phyloP scores from a whole-genome alignment of 2,888 invertebrate species.

The Tupiocoris notatus region DNA sequence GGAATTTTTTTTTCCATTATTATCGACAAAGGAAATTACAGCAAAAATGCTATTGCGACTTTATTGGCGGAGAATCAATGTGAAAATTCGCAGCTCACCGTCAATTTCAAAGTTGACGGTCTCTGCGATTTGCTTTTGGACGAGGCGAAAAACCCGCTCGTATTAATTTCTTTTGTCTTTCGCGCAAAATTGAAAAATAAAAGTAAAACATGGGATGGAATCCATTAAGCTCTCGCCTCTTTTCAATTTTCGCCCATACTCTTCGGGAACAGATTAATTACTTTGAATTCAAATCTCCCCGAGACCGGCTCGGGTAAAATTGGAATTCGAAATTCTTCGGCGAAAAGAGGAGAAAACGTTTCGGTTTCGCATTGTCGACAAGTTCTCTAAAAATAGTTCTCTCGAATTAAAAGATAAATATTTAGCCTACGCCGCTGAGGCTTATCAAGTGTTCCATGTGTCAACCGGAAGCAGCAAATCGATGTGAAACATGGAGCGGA shows the following conservation, averaged over 20 bases:
- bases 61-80: too few relatives aligned
- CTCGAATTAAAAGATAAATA: too few relatives aligned
- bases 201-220: not conserved
- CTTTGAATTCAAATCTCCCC: conserved; percentile 1
- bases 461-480: too few relatives aligned
- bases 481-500: too few relatives aligned
- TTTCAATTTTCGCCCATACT: not conserved
- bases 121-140: not conserved
- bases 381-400: too few relatives aligned
- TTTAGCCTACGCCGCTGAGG: too few relatives aligned
- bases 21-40: too few relatives aligned
- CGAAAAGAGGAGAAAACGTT: not conserved
- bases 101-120: not conserved
- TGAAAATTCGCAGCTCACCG: too few relatives aligned
- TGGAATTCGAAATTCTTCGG: not conserved
- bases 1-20: too few relatives aligned
- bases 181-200: not conserved
- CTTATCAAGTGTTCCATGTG: too few relatives aligned
- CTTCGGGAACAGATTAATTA: conserved; percentile 1
- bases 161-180: not conserved
- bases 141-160: not conserved
- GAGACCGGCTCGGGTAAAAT: not conserved
- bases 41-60: too few relatives aligned
- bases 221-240: conserved; percentile 1
- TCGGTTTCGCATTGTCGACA: too few relatives aligned